Conservation (phyloP, 2,113 vertebrate genomes). For the Heterocephalus glaber region DNA sequence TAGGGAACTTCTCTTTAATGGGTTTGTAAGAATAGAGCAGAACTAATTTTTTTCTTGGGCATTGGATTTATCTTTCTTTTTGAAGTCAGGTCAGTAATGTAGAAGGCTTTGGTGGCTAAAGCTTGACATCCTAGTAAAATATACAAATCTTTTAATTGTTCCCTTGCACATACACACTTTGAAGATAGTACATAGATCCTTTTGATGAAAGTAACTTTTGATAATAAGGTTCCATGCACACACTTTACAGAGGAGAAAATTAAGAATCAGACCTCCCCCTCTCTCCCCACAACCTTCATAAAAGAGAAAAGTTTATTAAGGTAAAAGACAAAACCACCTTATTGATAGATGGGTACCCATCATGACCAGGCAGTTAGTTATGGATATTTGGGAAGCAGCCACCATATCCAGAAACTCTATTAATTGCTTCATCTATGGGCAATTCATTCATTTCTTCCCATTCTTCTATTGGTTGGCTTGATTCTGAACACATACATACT, state of each 20-base stretch:
- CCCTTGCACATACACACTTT: neutral
- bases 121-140: constrained; percentile 32
- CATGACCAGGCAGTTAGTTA: neutral
- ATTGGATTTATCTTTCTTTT: constrained; percentile 38
- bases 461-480: neutral
- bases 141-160: constrained; percentile 5
- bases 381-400: neutral
- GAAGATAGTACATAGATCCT: neutral
- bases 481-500: neutral
- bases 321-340: neutral
- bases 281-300: neutral
- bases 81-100: constrained; percentile 48
- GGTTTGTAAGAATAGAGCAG: neutral
- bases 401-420: neutral
- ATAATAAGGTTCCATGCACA: neutral
- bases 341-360: neutral
- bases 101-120: neutral
- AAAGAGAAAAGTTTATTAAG: neutral
- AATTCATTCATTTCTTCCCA: neutral
- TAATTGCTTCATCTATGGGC: neutral
- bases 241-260: constrained; percentile 29
- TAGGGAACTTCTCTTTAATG: constrained; percentile 42
- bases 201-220: neutral
- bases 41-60: constrained; percentile 14
- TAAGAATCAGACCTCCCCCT: neutral